Percentiles rank a stretch among this genome's conserved stretches.
These are phyloP conservation scores for Tachyglossus aculeatus DNA, from an alignment of 2,797 vertebrate species.

Conservation along the genomic window DNA sequence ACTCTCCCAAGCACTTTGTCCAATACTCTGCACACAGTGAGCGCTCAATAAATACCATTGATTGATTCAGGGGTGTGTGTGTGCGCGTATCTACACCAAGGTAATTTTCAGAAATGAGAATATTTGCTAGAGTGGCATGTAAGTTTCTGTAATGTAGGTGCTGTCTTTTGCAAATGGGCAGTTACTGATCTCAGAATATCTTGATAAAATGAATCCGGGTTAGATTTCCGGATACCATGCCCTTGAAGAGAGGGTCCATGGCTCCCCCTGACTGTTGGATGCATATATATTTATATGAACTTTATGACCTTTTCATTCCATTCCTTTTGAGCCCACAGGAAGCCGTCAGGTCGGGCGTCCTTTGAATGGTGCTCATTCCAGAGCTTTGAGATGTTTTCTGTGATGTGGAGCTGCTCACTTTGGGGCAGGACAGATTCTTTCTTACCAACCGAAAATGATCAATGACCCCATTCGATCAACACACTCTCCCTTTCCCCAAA, in stretches of 20 bases:
- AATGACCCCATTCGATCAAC: conserved; percentile 12
- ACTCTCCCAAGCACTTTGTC: too few relatives aligned
- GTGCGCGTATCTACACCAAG: too few relatives aligned
- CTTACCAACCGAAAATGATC: conserved; percentile 4
- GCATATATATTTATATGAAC: background rate
- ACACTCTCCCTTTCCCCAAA: conserved; percentile 4
- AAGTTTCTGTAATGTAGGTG: too few relatives aligned
- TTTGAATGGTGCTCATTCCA: background rate
- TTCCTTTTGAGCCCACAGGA: background rate
- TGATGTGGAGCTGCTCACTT: background rate
- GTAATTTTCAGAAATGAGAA: too few relatives aligned
- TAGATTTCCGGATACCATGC: background rate
- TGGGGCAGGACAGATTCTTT: conserved; percentile 1
- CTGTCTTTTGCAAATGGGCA: too few relatives aligned
- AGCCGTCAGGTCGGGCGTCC: background rate
- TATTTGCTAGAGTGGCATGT: too few relatives aligned
- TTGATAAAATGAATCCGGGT: background rate
- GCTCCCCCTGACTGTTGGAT: background rate
- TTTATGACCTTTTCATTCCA: conserved; percentile 15
- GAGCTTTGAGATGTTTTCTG: conserved; percentile 7
- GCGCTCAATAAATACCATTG: too few relatives aligned
- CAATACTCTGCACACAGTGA: too few relatives aligned
- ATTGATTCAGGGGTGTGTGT: too few relatives aligned
- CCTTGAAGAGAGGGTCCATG: background rate
- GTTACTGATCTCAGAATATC: background rate